Conservation (phyloP, 2,797 vertebrate species). For the Syngnathus rostellatus region DNA sequence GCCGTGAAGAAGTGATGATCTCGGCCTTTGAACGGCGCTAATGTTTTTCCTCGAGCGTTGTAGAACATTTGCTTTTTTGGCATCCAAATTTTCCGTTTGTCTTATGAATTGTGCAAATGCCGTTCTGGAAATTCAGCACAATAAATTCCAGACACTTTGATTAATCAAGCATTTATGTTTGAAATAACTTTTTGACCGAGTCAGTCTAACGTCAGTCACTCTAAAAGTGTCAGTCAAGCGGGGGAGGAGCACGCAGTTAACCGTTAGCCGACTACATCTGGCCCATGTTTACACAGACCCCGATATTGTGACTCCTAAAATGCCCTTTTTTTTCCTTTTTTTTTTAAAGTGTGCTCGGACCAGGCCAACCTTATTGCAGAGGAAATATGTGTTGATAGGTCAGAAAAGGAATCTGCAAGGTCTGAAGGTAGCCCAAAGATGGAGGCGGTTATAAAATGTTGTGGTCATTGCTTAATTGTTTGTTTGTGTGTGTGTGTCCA, state of each 20-base stretch:
- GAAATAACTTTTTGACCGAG: constrained; percentile 23
- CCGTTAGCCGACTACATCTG: constrained; percentile 47
- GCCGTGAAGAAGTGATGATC: constrained; percentile 39
- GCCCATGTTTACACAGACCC: constrained; percentile 49
- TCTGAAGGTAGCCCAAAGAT: background rate
- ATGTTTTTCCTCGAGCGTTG: constrained; percentile 39
- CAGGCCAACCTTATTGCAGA: constrained; percentile 7
- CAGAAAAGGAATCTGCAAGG: background rate
- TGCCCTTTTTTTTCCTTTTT: constrained; percentile 19
- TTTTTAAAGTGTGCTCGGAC: background rate
- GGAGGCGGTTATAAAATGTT: background rate
- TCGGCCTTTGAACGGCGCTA: constrained; percentile 46
- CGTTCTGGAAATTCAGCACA: background rate
- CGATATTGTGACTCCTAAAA: constrained; percentile 50
- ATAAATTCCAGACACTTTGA: too few relatives aligned
- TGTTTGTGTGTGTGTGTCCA: too few relatives aligned
- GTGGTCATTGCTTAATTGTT: background rate
- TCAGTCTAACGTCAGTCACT: constrained; percentile 22
- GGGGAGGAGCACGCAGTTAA: constrained; percentile 20
- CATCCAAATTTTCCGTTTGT: background rate
- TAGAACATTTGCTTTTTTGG: background rate
- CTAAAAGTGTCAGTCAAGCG: constrained; percentile 37
- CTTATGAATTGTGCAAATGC: background rate
- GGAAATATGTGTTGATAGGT: background rate
- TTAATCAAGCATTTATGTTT: background rate